Evolutionary conservation across 1,140 invertebrate genomes (phyloP), one percentile per base, ranked within the genome.

Genomic region (Pseudomyrmex flavicornis): DNA sequence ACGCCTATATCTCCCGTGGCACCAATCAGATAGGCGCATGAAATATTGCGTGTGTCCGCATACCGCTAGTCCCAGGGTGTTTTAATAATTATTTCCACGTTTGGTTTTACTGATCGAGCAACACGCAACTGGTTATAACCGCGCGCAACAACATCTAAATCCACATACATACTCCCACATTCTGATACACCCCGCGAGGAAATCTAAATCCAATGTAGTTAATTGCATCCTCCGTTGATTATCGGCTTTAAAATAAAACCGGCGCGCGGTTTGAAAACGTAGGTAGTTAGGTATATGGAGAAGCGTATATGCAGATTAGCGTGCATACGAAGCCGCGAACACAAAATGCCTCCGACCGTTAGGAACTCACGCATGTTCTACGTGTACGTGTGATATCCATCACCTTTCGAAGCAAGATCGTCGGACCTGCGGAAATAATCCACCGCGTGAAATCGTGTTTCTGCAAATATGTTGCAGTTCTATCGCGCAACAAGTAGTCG

Each of bases 401-500:
- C 13, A 79, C 44, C 73, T 26, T 68, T 50, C 54, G 54, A 15
- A 44, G 74, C 44, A 72, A 80, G 54, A 54, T 72, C 66, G 76
- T 80, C 70, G 76, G 76, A 70, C 70, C 61, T 59, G 79, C 59
- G 44, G 75, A 72, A 79, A 72, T 72, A 65, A 84, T 84, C 83
- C 50, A 63, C 80, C 75, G 83, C 66, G 35, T 35, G 58, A 84
- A 80, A 80, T 84, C 63, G 59, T 72, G 80, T 83, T 52, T 83
- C 74, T 77, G 61, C 62, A 26, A 79, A 46, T 68, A 46, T n/a
- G 62, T 46, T 62, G 76, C 74, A 63, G 62, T 35, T 35, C 70
- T 76, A 56, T 85, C 74, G 87, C 85, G 83, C 35, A 35, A 35
- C 35, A 35, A 88, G 89, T 91, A 88, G 87, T 77, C 82, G 77